phyloP scores from a whole-genome alignment of 2,888 invertebrate species.

The Agonopterix subpropinquella region DNA sequence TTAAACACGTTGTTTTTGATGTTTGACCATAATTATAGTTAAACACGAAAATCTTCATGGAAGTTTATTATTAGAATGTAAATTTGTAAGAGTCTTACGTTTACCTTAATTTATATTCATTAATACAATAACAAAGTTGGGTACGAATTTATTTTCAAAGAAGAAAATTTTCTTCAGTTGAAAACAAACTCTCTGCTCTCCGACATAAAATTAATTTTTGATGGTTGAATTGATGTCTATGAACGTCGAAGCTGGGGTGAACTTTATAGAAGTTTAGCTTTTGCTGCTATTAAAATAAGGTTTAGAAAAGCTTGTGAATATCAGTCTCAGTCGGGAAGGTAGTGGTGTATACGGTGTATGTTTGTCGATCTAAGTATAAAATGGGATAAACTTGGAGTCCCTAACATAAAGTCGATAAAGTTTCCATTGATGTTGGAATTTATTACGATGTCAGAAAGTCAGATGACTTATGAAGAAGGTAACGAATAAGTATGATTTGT shows the following conservation, averaged over 20 bases:
- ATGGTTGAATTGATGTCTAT: slow-evolving; percentile 5
- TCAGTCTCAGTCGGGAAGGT: too few relatives aligned
- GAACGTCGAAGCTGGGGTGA: neutral
- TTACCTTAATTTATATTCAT: slow-evolving; percentile 54
- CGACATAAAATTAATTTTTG: slow-evolving; percentile 20
- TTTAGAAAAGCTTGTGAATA: slow-evolving; percentile 2
- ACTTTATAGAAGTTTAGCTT: neutral
- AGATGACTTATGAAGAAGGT: too few relatives aligned
- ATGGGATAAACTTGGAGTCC: slow-evolving; percentile 6
- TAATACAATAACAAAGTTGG: slow-evolving; percentile 44
- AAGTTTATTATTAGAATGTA: too few relatives aligned
- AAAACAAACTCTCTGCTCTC: slow-evolving; percentile 24
- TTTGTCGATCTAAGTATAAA: slow-evolving; percentile 8
- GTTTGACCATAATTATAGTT: too few relatives aligned
- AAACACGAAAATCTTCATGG: too few relatives aligned
- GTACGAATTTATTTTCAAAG: slow-evolving; percentile 31
- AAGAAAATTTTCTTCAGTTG: slow-evolving; percentile 8
- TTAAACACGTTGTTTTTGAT: too few relatives aligned
- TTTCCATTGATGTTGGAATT: slow-evolving; percentile 1
- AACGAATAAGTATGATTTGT: too few relatives aligned
- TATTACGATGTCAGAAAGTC: too few relatives aligned
- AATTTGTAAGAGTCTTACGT: slow-evolving; percentile 28
- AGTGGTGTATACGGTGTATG: neutral
- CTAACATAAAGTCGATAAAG: slow-evolving; percentile 2
- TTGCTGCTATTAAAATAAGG: slow-evolving; percentile 10